phyloP scores from a whole-genome alignment of 2,797 vertebrate genomes.

The Periophthalmus magnuspinnatus region DNA sequence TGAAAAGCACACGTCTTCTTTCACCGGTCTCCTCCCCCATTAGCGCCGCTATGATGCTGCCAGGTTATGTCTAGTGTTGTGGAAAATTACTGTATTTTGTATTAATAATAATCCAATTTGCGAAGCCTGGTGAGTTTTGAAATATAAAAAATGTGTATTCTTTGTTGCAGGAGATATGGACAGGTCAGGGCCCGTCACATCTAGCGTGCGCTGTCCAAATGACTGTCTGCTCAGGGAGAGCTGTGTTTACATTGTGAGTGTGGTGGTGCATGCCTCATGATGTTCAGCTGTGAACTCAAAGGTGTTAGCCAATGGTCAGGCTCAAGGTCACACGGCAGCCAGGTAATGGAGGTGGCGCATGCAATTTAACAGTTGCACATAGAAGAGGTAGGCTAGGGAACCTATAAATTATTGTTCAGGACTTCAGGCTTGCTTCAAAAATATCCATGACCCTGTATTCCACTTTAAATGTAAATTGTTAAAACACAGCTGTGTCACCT shows the following conservation, averaged over 20 bases:
- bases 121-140: no score
- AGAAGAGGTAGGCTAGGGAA: slow-evolving; percentile 1
- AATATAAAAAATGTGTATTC: no score
- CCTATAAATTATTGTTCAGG: background rate
- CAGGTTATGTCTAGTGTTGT: no score
- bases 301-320: slow-evolving; percentile 1
- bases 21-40: no score
- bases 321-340: background rate
- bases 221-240: background rate
- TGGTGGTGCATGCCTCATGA: background rate
- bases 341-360: background rate
- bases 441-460: background rate
- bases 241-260: slow-evolving; percentile 8
- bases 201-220: background rate
- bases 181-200: no score
- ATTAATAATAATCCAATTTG: no score
- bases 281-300: background rate
- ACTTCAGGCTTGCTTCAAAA: background rate
- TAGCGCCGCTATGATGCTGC: no score
- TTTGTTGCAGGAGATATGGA: no score
- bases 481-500: background rate
- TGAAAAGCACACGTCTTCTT: no score
- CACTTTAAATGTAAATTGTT: slow-evolving; percentile 1
- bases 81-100: no score
- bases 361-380: slow-evolving; percentile 9